These are phyloP conservation scores for Martes martes DNA, from an alignment of 2,113 vertebrate species.

Conservation along the genomic window DNA sequence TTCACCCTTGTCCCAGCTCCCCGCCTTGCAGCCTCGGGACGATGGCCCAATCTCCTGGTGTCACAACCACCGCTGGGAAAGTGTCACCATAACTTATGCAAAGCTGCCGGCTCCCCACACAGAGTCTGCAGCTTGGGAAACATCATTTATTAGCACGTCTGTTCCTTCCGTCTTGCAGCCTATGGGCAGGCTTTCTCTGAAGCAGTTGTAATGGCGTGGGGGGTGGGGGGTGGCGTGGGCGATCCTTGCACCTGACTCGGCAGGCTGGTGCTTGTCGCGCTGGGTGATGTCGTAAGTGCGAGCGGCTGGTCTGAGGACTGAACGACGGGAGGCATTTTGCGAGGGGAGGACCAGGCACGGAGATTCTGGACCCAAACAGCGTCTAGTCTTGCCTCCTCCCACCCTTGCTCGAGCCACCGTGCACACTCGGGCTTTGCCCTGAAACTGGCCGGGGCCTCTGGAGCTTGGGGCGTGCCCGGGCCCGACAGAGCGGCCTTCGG, in stretches of 20 bases:
- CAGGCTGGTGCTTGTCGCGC: rapidly evolving
- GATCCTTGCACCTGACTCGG: background rate
- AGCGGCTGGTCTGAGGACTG: background rate
- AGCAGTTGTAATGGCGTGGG: background rate
- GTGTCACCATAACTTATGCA: background rate
- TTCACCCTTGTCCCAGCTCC: background rate
- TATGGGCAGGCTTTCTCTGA: background rate
- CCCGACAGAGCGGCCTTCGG: background rate
- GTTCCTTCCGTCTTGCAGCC: background rate
- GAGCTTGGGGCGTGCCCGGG: background rate
- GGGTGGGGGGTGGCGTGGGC: background rate
- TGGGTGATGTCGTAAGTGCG: background rate
- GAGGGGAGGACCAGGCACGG: rapidly evolving
- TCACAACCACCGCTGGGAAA: too few species aligned
- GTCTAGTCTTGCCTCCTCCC: background rate
- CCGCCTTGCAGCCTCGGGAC: background rate
- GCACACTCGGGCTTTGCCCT: background rate
- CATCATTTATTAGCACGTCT: background rate
- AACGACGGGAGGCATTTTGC: background rate
- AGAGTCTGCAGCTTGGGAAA: background rate
- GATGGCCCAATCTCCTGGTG: background rate
- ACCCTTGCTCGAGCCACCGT: background rate
- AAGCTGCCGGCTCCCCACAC: background rate
- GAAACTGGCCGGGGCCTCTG: background rate
- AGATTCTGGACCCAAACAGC: background rate